Base-by-base conservation (phyloP, 2,888 invertebrate species). In the Apodemia mormo region DNA sequence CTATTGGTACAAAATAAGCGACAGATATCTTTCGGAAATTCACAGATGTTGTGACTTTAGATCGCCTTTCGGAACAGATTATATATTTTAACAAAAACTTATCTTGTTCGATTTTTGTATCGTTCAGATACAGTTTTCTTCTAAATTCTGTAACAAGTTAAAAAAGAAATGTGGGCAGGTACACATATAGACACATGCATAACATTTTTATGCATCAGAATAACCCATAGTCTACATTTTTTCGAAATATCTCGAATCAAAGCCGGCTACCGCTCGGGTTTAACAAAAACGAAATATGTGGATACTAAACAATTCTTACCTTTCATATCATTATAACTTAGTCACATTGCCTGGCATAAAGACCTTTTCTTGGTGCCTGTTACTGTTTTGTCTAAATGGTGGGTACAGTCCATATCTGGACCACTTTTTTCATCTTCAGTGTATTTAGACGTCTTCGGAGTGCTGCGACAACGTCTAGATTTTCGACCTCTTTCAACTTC, bases 51-150 rank as follows among this genome's bases (percentile, higher is more conserved):
- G 4, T 56, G 22, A 56, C 56, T 56, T 56, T 56, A 56, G 56
- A 56, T 56, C 56, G 56, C 56, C 56, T 56, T 56, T 56, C n/a
- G 56, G 56, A 56, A 56, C 22, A n/a, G 56, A 56, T 56, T 22
- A 56, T 56, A n/a, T 56, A 56, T 56, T 56, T 56, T 56, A 56
- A 56, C 56, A 56, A 56, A 56, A 56, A 54, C 54, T 54, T 54
- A 54, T 54, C 54, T 54, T 54, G 22, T 54, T 54, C 54, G 14
- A 54, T 54, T n/a, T 54, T 54, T 2, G 54, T 54, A 54, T 14
- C 54, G 54, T 54, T 54, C n/a, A 54, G 14, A n/a, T 54, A 54
- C 54, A 54, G 54, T 54, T 54, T 54, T 54, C 54, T 54, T 54
- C 54, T 54, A 54, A 54, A 54, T 54, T 54, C 54, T 54, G 54